Conservation (phyloP, 1,140 invertebrate species). For the Heterodera schachtii region DNA sequence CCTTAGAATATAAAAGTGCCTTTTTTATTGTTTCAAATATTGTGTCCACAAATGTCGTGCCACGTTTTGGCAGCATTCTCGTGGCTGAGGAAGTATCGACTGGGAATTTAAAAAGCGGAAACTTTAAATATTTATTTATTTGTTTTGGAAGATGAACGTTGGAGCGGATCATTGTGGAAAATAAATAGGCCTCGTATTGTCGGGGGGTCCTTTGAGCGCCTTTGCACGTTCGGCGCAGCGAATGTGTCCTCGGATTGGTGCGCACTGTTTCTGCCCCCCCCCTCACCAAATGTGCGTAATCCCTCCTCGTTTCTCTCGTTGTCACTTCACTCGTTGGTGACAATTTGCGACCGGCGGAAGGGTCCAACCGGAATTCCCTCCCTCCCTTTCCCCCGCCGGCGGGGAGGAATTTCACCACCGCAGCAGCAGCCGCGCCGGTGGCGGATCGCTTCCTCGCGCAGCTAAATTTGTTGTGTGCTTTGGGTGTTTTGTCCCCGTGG, state of each 20-base stretch:
- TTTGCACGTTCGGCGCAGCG: not conserved
- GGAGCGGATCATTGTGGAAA: not conserved
- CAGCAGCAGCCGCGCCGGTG: not conserved
- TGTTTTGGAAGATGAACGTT: not conserved
- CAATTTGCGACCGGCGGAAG: not conserved
- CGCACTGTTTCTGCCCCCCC: not conserved
- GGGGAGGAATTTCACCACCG: not conserved
- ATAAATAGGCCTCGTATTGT: not conserved
- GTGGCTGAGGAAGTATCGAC: no score
- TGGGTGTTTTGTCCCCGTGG: not conserved
- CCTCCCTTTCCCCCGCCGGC: not conserved
- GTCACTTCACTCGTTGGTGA: constrained; percentile 6
- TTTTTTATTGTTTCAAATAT: no score
- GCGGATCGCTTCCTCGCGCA: not conserved
- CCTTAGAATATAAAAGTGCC: no score
- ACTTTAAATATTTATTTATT: not conserved
- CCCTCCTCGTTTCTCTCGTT: not conserved
- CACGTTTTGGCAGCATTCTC: no score
- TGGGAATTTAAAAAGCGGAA: no score
- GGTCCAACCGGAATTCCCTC: constrained; percentile 4
- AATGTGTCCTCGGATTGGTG: not conserved
- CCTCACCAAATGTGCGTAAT: constrained; percentile 8
- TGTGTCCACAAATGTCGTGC: no score
- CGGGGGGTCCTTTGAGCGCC: not conserved
- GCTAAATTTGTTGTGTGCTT: not conserved